Percentiles rank a stretch among this genome's conserved stretches.
phyloP scores from a whole-genome alignment of 2,888 invertebrate genomes.

The Anticlea derivata region DNA sequence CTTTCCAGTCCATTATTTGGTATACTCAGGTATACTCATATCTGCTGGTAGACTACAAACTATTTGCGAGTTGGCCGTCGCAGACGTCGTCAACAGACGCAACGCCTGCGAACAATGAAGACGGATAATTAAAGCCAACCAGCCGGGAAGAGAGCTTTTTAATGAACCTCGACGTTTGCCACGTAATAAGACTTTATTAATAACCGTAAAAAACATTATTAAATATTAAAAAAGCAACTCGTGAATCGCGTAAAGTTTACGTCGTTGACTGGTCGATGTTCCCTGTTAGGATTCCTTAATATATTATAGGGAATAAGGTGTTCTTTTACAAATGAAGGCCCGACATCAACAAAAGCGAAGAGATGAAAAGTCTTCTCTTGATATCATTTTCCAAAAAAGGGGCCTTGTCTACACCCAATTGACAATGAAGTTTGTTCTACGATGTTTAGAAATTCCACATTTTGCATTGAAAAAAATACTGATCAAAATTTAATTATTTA shows the following conservation, averaged over 20 bases:
- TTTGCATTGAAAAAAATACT: too few species aligned
- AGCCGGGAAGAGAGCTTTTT: slow-evolving; percentile 76
- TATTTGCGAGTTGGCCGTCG: slow-evolving; percentile 57
- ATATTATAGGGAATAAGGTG: too few species aligned
- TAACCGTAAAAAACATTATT: slow-evolving; percentile 67
- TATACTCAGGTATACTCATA: too few species aligned
- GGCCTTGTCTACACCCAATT: too few species aligned
- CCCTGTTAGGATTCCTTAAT: slow-evolving; percentile 2
- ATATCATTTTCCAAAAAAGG: too few species aligned
- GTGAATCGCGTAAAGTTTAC: slow-evolving; percentile 7
- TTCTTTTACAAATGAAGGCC: not conserved
- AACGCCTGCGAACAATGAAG: slow-evolving; percentile 72
- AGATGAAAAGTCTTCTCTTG: not conserved
- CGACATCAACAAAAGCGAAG: not conserved
- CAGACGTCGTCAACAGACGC: too few species aligned
- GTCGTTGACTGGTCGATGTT: slow-evolving; percentile 1
- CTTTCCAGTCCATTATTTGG: too few species aligned
- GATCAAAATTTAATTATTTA: too few species aligned
- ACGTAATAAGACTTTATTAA: slow-evolving; percentile 75
- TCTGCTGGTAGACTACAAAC: slow-evolving; percentile 38
- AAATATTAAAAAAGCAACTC: slow-evolving; percentile 48
- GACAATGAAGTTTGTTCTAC: too few species aligned
- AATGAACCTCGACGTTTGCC: slow-evolving; percentile 74
- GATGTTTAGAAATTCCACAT: too few species aligned
- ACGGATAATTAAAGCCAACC: slow-evolving; percentile 80